Base-by-base conservation (phyloP, 92 coral and sea anemone genomes). In the Muricea muricata region DNA sequence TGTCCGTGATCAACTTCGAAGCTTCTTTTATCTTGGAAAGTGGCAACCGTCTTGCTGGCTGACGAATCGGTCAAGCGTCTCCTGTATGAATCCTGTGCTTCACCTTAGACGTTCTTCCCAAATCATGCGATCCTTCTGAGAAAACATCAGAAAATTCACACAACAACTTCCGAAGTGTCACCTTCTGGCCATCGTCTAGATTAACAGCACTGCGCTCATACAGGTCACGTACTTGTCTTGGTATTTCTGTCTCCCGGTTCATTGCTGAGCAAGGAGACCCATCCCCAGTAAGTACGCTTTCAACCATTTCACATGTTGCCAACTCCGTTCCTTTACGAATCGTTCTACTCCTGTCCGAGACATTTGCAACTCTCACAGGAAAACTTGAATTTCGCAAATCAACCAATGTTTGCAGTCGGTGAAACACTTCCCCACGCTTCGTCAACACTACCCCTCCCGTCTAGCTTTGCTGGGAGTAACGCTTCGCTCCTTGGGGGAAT, bases 401-500 rank as follows among this genome's bases (percentile, higher is more conserved):
- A n/a, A n/a, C n/a, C n/a, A n/a, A n/a, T n/a, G n/a, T n/a, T n/a
- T n/a, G n/a, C n/a, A n/a, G 23, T 18, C 20, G 42, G 42, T 31
- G 46, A 68, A 31, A 68, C 75, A 68, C 42, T 23, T 6, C 75
- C 75, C 75, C 75, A 34, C 24, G 46, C 47, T 68, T 68, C 75
- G 11, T n/a, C 47, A n/a, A 3, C 10, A 4, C 17, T 18, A 48
- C 13, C 12, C 4, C 7, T 13, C 20, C 33, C 75, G 24, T 6
- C 14, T n/a, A 68, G 55, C 56, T 82, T 81, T 18, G 83, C 93
- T 17, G 72, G 83, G 13, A 86, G 85, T 23, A 90, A 34, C 24
- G 73, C 72, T 55, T 86, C 90, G 25, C 87, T 75, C 45, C 71
- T 73, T 34, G 84, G 73, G 34, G 85, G 71, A 32, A 74, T 52